These are phyloP conservation scores for Tachystola acroxantha DNA, from an alignment of 2,888 invertebrate species.

Conservation along the genomic window DNA sequence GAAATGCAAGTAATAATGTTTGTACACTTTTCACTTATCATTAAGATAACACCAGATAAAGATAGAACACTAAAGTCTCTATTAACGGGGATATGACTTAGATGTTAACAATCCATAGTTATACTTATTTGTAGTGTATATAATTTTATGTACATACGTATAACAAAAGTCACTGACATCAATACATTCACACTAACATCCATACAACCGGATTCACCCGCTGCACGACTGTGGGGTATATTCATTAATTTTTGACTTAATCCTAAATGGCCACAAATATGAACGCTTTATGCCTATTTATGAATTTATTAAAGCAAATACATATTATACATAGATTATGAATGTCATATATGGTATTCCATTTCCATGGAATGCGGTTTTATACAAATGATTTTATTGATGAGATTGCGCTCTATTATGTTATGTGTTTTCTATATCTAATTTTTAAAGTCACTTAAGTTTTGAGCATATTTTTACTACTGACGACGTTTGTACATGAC, in stretches of 20 bases:
- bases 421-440: no score
- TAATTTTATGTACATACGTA: conserved; percentile 35
- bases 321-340: not conserved
- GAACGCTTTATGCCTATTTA: not conserved
- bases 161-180: conserved; percentile 31
- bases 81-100: conserved; percentile 72
- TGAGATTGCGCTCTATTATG: no score
- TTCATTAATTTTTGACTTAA: not conserved
- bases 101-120: conserved; percentile 58
- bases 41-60: conserved; percentile 73
- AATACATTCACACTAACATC: conserved; percentile 20
- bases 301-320: not conserved
- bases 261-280: conserved; percentile 1
- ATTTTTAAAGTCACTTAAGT: no score
- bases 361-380: no score
- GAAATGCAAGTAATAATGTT: conserved; percentile 71
- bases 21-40: conserved; percentile 73
- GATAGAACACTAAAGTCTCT: conserved; percentile 49
- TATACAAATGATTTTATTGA: no score
- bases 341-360: no score
- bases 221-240: not conserved
- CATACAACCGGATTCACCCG: not conserved
- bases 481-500: no score
- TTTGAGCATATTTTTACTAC: no score
- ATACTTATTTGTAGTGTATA: conserved; percentile 21